Conservation (phyloP, 2,888 invertebrate species). For the Rhogogaster chlorosoma region DNA sequence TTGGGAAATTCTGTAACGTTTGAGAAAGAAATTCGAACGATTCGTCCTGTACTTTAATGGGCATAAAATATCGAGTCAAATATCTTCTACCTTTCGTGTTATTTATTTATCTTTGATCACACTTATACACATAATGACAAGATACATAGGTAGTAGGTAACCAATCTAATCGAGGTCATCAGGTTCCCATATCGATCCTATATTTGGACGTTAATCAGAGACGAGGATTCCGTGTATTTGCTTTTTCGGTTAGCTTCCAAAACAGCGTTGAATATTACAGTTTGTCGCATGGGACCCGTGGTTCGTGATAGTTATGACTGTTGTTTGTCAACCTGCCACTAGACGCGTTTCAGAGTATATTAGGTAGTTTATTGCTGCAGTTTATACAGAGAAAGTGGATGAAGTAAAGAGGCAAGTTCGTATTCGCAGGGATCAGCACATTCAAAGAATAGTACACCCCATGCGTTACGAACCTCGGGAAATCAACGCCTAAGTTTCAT, state of each 20-base stretch:
- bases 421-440: background rate
- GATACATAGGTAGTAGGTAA: background rate
- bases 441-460: background rate
- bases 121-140: background rate
- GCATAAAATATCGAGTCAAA: background rate
- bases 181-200: background rate
- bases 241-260: conserved; percentile 24
- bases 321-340: conserved; percentile 50
- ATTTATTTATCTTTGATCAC: background rate
- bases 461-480: background rate
- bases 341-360: conserved; percentile 34
- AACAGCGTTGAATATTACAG: conserved; percentile 46
- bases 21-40: background rate
- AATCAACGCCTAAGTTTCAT: background rate
- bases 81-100: background rate
- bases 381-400: conserved; percentile 7
- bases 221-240: background rate
- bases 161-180: background rate
- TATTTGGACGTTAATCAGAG: conserved; percentile 19
- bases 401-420: background rate
- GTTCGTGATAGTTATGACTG: conserved; percentile 41
- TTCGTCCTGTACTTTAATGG: background rate
- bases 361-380: conserved; percentile 21
- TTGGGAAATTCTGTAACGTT: conserved; percentile 15
- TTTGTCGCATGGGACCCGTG: conserved; percentile 4